A percentile compares a stretch with the other conserved stretches of the same genome.
Evolutionary conservation across 1,140 invertebrate species (phyloP).

Genomic region (Samia ricini): DNA sequence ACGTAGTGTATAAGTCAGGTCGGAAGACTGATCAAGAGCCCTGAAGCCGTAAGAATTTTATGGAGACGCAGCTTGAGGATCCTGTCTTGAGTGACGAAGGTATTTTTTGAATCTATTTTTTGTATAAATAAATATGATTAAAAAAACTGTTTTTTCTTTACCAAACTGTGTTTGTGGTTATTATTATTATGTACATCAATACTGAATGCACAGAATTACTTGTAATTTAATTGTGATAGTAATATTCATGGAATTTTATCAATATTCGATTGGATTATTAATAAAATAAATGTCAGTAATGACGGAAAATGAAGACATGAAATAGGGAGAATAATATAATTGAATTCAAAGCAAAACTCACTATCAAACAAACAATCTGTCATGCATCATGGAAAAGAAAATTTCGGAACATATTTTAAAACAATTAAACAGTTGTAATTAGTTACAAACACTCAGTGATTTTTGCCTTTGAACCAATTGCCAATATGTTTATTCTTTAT

Average conservation of each 20-base stretch:
- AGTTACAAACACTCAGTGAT: no score
- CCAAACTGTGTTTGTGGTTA: background rate
- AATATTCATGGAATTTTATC: no score
- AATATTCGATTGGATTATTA: no score
- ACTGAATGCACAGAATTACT: background rate
- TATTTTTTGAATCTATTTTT: constrained; percentile 76
- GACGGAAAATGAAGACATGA: background rate
- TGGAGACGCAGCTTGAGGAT: constrained; percentile 71
- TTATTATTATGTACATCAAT: background rate
- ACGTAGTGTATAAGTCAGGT: constrained; percentile 78
- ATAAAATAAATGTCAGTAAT: background rate
- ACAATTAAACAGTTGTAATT: no score
- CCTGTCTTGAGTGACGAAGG: constrained; percentile 68
- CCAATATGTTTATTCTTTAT: background rate
- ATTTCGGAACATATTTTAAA: no score
- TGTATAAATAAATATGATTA: constrained; percentile 43
- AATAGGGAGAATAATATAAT: background rate
- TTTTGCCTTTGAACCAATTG: background rate
- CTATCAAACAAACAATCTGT: no score
- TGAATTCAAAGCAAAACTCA: background rate
- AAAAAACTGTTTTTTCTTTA: constrained; percentile 19
- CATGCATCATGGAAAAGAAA: no score
- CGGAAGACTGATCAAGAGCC: constrained; percentile 75
- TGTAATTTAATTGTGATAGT: no score
- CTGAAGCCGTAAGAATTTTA: constrained; percentile 70